A percentile compares a stretch with the other conserved stretches of the same genome.
Evolutionary conservation across 2,888 invertebrate genomes (phyloP).

Genomic region (Endomychus coccineus): DNA sequence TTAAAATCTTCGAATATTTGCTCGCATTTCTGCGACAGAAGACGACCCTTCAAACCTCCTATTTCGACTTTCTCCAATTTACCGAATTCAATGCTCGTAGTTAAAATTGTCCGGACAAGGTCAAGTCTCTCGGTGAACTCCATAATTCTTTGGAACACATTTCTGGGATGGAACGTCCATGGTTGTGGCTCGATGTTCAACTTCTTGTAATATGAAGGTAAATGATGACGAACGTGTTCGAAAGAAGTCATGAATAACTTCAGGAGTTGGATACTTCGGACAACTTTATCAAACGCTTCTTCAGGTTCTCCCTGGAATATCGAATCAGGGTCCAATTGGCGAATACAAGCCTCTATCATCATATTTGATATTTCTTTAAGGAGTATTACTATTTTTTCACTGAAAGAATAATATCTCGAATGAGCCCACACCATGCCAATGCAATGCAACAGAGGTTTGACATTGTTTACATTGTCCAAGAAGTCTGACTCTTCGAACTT

Average conservation of each 20-base stretch:
- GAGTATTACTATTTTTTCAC: conserved; percentile 58
- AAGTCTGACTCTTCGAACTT: conserved; percentile 66
- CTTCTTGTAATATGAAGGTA: conserved; percentile 34
- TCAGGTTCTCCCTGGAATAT: conserved; percentile 76
- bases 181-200: conserved; percentile 50
- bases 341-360: conserved; percentile 65
- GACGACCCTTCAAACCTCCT: conserved; percentile 39
- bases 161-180: conserved; percentile 69
- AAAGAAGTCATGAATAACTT: conserved; percentile 40
- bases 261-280: conserved; percentile 29
- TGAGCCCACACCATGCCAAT: conserved; percentile 82
- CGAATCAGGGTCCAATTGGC: conserved; percentile 66
- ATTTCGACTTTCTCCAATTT: conserved; percentile 71
- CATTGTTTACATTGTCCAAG: conserved; percentile 49
- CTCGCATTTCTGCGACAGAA: conserved; percentile 35
- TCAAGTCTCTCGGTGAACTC: conserved; percentile 56
- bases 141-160: conserved; percentile 62
- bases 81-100: conserved; percentile 70
- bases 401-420: conserved; percentile 47
- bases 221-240: conserved; percentile 44
- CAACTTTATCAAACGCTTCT: conserved; percentile 34
- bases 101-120: conserved; percentile 62
- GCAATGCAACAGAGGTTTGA: conserved; percentile 68
- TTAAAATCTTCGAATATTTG: conserved; percentile 39
- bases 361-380: conserved; percentile 75